Evolutionary conservation across 2,113 vertebrate genomes (phyloP).

Genomic region (Platichthys stellatus): DNA sequence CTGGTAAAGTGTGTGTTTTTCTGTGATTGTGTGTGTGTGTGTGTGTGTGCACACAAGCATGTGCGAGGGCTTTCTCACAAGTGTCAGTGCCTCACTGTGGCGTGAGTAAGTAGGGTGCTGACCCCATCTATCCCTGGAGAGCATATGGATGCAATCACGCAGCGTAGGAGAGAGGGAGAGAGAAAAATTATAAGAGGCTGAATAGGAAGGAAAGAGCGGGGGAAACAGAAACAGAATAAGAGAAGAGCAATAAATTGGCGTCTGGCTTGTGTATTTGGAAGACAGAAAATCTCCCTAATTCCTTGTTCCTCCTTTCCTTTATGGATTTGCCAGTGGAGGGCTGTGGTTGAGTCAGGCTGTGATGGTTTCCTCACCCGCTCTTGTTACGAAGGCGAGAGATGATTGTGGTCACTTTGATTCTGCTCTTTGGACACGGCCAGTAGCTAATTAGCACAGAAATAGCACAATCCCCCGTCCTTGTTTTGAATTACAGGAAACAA

Average conservation of each 20-base stretch:
- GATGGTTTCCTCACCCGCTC: slow-evolving; percentile 68
- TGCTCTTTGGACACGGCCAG: slow-evolving; percentile 48
- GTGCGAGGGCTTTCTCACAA: slow-evolving; percentile 73
- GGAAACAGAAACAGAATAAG: slow-evolving; percentile 37
- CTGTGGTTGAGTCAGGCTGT: slow-evolving; percentile 66
- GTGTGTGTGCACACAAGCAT: slow-evolving; percentile 4
- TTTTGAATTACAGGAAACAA: slow-evolving; percentile 47
- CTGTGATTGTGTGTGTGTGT: slow-evolving; percentile 10
- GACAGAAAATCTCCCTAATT: slow-evolving; percentile 76
- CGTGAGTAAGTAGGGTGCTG: slow-evolving; percentile 80
- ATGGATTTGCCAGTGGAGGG: slow-evolving; percentile 72
- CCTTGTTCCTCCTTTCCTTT: slow-evolving; percentile 73
- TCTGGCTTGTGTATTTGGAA: slow-evolving; percentile 70
- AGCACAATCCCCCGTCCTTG: slow-evolving; percentile 27
- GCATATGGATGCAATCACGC: slow-evolving; percentile 81
- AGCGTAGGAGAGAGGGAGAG: slow-evolving; percentile 41
- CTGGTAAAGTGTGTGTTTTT: slow-evolving; percentile 26
- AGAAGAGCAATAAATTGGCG: slow-evolving; percentile 63
- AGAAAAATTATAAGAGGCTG: slow-evolving; percentile 52
- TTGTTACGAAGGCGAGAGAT: slow-evolving; percentile 59
- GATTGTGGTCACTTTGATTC: slow-evolving; percentile 70
- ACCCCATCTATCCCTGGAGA: slow-evolving; percentile 79
- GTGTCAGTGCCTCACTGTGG: slow-evolving; percentile 76
- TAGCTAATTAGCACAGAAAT: slow-evolving; percentile 62
- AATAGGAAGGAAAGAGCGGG: slow-evolving; percentile 25